Evolutionary conservation across 1,140 invertebrate species (phyloP), one percentile per base, ranked within the genome.

Genomic region (Helicoverpa armigera): DNA sequence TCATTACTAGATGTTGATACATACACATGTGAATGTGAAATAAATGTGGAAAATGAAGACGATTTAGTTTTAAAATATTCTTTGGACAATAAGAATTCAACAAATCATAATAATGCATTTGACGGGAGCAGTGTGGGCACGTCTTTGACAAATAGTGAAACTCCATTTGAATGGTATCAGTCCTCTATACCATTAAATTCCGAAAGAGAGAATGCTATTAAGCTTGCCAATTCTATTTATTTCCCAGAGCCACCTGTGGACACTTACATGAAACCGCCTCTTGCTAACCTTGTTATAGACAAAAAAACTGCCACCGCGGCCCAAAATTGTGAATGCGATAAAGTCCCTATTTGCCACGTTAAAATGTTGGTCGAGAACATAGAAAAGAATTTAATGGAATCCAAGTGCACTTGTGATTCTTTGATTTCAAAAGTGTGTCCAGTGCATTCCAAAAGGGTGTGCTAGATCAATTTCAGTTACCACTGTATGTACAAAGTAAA

Each of bases 351-450:
- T 48, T 94, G 92, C 90, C 92, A 94, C 67, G 90, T 94, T 0
- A 94, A 94, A 87, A 90, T 94, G 92, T 88, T 94, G 61, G 89
- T 94, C 14, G 88, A 92, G 58, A 89, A 89, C 88, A 93, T 94
- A 82, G 91, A 92, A 86, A 86, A 85, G 63, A 92, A 90, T 80
- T 80, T 94, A 70, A 79, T 85, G 31, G 77, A 89, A 58, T 87
- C 83, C 13, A 89, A 91, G 65, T 94, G 92, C 76, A 92, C 87
- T 11, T 94, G 93, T 86, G 91, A 94, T 75, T 89, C 90, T 16
- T 73, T 93, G 51, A 82, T 65, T 73, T 73, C 88, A 23, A 87
- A 88, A 85, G 86, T 91, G 53, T 94, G 91, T 83, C 91, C 93
- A 9, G 29, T 92, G 23, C 93, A 94, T 87, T 88, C 88, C 53